Base-by-base conservation (phyloP, 2,797 vertebrate genomes). In the Garrulus glandarius region DNA sequence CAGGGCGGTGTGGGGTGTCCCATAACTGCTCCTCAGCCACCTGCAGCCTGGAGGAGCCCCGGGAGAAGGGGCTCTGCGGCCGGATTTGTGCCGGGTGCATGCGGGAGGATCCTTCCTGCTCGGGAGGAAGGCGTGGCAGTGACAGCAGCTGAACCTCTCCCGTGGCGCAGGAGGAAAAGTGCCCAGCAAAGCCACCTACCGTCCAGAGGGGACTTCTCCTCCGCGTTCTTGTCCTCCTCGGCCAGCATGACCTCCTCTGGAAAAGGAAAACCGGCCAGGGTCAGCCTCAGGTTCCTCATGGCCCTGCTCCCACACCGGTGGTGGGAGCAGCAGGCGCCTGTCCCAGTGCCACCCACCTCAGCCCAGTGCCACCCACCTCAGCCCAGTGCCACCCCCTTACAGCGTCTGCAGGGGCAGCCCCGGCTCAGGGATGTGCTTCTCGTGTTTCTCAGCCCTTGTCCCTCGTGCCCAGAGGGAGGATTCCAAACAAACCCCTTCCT, bases 191-290 rank as follows among this genome's bases (percentile, higher is more conserved):
- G 63, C 1, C 81, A 99, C 60, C 98, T 98, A 97, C 99, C 98
- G 91, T 99, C 99, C 97, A 99, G 93, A 24, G 99, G 98, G 64
- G 99, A 99, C 84, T 99, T 99, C 94, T 99, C 99, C 89, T 99
- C 99, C 0, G 99, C 99, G 0, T 99, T 98, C 97, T 98, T 99
- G 97, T 99, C 99, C 93, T 99, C 99, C 88, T 99, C 99, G 4
- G 99, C 99, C 97, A 99, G 97, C 99, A 99, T 99, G 74, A 99
- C 99, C 96, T 99, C 99, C 98, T 99, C 99, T 97, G 98, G 9
- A 87, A 88, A 80, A 84, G 37, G 72, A 84, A 86, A 75, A 93
- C 3, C 26, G 47, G 37, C 29, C 50, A 16, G 10, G 50, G 32
- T 96, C 29, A 96, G 14, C 15, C 27, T 53, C 30, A 2, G 18